Evolutionary conservation across 23 tunicate genomes (phyloP), one percentile per base, ranked within the genome.

Genomic region (Trididemnum clinides): DNA sequence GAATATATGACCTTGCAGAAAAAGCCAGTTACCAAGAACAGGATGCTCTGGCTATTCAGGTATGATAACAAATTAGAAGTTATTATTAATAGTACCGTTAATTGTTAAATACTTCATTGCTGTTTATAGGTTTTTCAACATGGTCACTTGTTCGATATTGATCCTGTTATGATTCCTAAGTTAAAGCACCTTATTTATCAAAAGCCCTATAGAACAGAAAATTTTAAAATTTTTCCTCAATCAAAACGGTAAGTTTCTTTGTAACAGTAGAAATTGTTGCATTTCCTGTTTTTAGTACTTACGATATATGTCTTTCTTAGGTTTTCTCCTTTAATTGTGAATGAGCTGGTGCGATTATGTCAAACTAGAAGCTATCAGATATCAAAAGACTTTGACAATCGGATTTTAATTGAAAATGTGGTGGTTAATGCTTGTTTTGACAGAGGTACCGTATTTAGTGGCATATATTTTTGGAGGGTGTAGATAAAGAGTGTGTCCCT

Each of bases 111-210:
- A 7, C 54, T 44, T 44, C 54, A 44, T 4, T 66, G 7, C 37
- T 63, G 33, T 63, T 27, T 28, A 3, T 65, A 91, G 93, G 79
- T 89, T 10, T n/a, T 93, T 37, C 90, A 70, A 20, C 83, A 89
- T 32, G 93, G 84, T 20, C 63, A 62, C 27, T 71, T 93, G 7
- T 93, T 93, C 85, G 98, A 93, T 71, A 39, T 93, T 71, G 93
- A 93, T 50, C 93, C 98, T 0, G 38, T 49, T 29, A 77, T 21
- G 30, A 37, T 93, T 0, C 84, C 87, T 31, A 87, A 76, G 54
- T 34, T 34, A 5, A 69, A 70, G 15, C 26, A 28, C 69, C 57
- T 18, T 38, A 2, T 28, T 66, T 15, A 15, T 6, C 12, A 5
- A 32, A 70, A 49, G 34, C 58, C 35, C 1, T 63, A 66, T 31